Conservation (phyloP, 2,888 invertebrate species). For the Drosophila limbata region DNA sequence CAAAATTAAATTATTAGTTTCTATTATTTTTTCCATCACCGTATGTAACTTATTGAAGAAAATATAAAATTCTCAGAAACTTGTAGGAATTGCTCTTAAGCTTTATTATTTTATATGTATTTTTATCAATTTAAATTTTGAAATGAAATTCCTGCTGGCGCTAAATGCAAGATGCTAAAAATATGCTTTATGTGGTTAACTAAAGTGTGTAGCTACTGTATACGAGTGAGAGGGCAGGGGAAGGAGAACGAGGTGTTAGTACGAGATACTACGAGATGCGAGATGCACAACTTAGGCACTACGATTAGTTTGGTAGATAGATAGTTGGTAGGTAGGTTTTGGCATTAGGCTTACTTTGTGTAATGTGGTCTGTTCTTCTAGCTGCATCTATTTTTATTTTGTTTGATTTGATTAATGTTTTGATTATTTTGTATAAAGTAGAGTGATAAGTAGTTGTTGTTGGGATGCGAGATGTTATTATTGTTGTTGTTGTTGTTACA, state of each 20-base stretch:
- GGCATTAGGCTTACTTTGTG: slow-evolving; percentile 83
- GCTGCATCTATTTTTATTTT: slow-evolving; percentile 80
- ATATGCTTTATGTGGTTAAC: neutral
- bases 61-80: slow-evolving; percentile 14
- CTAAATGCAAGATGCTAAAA: slow-evolving; percentile 36
- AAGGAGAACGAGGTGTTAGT: slow-evolving; percentile 4
- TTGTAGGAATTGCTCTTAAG: slow-evolving; percentile 6
- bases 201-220: slow-evolving; percentile 25
- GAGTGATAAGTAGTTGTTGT: slow-evolving; percentile 56
- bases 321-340: slow-evolving; percentile 46
- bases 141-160: slow-evolving; percentile 45
- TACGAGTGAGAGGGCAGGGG: neutral
- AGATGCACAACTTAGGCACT: slow-evolving; percentile 39
- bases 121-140: neutral
- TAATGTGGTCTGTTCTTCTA: slow-evolving; percentile 84
- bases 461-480: slow-evolving; percentile 68
- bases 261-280: slow-evolving; percentile 32
- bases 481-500: slow-evolving; percentile 38
- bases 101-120: neutral
- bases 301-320: slow-evolving; percentile 26
- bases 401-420: slow-evolving; percentile 64
- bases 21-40: neutral
- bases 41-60: too few relatives aligned
- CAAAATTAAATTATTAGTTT: neutral
- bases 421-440: slow-evolving; percentile 64